Conservation (phyloP, 2,888 invertebrate species). For the Marronus borbonicus region DNA sequence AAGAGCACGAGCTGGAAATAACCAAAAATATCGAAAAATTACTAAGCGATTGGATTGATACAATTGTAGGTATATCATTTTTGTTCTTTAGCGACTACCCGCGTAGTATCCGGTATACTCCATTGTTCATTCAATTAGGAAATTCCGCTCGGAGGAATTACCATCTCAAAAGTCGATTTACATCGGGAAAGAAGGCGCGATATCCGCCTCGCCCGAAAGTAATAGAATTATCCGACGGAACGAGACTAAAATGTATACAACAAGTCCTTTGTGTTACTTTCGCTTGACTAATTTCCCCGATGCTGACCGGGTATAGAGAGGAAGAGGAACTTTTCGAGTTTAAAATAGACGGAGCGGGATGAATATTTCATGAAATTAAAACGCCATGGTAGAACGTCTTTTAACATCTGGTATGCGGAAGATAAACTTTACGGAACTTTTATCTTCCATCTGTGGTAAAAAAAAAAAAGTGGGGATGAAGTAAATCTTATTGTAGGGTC, state of each 20-base stretch:
- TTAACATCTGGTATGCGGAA: background rate
- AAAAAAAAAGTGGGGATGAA: too few species aligned
- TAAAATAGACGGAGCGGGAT: background rate
- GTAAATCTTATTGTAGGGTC: too few species aligned
- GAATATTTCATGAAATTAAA: slow-evolving; percentile 13
- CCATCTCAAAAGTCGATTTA: slow-evolving; percentile 1
- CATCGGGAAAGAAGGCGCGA: background rate
- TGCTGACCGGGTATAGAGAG: background rate
- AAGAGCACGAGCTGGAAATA: slow-evolving; percentile 17
- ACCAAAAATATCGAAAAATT: background rate
- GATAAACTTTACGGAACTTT: background rate
- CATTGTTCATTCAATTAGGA: too few species aligned
- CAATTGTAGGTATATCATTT: slow-evolving; percentile 5
- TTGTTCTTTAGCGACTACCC: too few species aligned
- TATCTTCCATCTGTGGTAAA: too few species aligned
- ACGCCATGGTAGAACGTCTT: background rate
- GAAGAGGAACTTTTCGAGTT: slow-evolving; percentile 1
- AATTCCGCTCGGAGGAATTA: background rate
- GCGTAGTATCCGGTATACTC: too few species aligned
- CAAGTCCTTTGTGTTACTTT: too few species aligned
- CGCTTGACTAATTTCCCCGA: too few species aligned
- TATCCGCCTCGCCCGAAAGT: background rate
- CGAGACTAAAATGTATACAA: background rate
- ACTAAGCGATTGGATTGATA: too few species aligned
- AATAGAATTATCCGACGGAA: background rate